Evolutionary conservation across 2,113 vertebrate genomes (phyloP).

Genomic region (Okapia johnstoni): DNA sequence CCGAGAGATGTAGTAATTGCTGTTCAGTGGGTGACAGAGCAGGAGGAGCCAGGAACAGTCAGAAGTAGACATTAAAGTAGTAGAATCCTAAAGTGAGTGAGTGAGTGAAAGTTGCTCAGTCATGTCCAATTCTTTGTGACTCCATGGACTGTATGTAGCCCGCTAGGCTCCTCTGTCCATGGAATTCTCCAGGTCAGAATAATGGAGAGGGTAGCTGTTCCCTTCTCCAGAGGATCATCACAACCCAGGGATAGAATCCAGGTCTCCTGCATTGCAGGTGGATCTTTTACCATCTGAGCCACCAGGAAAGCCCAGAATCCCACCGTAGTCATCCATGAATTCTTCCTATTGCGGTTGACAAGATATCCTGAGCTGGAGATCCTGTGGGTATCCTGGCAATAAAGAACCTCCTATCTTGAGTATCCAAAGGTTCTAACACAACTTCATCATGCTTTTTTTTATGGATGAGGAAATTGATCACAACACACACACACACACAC

Average conservation of each 20-base stretch:
- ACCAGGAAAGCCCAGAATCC: background rate
- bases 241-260: background rate
- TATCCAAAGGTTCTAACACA: background rate
- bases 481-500: background rate
- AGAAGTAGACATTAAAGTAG: background rate
- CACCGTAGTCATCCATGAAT: background rate
- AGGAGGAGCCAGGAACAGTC: background rate
- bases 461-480: background rate
- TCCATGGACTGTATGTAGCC: background rate
- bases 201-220: background rate
- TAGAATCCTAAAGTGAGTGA: background rate
- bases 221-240: background rate
- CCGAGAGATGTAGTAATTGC: background rate
- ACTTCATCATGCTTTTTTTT: background rate
- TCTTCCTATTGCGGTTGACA: background rate
- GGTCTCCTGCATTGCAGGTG: background rate
- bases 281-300: background rate
- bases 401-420: background rate
- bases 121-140: background rate
- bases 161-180: background rate
- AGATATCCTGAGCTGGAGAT: background rate
- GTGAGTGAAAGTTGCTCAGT: background rate
- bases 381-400: background rate
- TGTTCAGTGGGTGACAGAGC: background rate
- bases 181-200: background rate